Conservation (phyloP, 2,888 invertebrate species). For the Folsomia manolachei region DNA sequence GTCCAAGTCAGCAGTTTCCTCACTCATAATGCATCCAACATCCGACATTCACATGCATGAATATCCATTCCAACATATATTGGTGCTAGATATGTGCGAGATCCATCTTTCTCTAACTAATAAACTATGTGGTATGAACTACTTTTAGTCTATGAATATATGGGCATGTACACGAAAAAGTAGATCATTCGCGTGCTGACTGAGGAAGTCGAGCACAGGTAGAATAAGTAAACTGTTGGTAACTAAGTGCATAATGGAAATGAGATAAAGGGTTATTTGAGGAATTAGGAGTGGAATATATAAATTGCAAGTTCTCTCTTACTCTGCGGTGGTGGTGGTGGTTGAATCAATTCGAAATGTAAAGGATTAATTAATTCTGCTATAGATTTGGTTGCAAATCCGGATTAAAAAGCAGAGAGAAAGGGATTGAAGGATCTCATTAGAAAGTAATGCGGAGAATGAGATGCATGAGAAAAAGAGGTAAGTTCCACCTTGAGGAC, state of each 20-base stretch:
- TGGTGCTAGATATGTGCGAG: no score
- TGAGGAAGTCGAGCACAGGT: no score
- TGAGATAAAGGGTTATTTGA: neutral
- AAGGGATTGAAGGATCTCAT: neutral
- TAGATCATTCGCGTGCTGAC: no score
- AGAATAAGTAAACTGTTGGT: no score
- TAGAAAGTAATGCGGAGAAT: conserved; percentile 1
- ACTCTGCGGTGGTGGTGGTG: no score
- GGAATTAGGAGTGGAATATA: neutral
- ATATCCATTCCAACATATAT: no score
- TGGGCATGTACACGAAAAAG: no score
- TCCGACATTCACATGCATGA: neutral
- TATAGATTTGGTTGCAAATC: conserved; percentile 8
- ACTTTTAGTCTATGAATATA: no score
- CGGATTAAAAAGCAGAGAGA: neutral
- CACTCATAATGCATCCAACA: neutral
- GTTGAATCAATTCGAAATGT: neutral
- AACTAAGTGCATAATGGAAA: no score
- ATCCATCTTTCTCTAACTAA: no score
- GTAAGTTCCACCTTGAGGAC: neutral
- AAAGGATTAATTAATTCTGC: conserved; percentile 7
- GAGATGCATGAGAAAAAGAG: no score
- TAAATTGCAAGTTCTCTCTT: neutral
- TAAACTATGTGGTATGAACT: no score
- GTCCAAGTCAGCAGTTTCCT: neutral